These are phyloP conservation scores for Eilema caniola DNA, from an alignment of 2,888 invertebrate genomes.

Conservation along the genomic window DNA sequence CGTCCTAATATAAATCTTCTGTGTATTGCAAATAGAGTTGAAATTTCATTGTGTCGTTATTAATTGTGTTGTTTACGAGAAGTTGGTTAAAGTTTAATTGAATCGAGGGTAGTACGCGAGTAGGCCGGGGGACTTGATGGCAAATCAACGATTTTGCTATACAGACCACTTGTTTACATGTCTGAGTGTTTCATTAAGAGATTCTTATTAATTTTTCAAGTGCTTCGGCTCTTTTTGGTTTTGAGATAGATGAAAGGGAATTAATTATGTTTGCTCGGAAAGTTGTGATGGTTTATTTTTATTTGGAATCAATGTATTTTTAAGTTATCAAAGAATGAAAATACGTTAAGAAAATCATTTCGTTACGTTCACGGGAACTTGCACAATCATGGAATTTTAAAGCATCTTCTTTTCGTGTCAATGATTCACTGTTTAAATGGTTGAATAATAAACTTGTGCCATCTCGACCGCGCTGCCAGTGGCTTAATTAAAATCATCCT, in stretches of 20 bases:
- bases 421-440: too few species aligned
- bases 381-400: too few species aligned
- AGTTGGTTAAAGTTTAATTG: constrained; percentile 85
- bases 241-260: constrained; percentile 11
- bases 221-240: constrained; percentile 14
- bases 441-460: too few species aligned
- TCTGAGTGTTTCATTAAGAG: constrained; percentile 42
- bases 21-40: constrained; percentile 48
- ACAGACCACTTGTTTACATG: constrained; percentile 71
- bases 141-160: constrained; percentile 73
- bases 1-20: constrained; percentile 38
- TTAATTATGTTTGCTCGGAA: neutral
- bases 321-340: neutral
- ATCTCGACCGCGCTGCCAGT: too few species aligned
- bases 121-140: constrained; percentile 66
- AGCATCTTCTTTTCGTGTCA: too few species aligned
- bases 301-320: neutral
- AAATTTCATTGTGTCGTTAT: constrained; percentile 60
- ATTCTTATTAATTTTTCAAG: constrained; percentile 48
- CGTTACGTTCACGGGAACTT: too few species aligned
- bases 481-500: too few species aligned
- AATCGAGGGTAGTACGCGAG: constrained; percentile 70
- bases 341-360: neutral
- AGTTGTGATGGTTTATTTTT: neutral
- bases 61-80: constrained; percentile 84